Conservation (phyloP, 2,797 vertebrate genomes). For the Pseudopleuronectes americanus region DNA sequence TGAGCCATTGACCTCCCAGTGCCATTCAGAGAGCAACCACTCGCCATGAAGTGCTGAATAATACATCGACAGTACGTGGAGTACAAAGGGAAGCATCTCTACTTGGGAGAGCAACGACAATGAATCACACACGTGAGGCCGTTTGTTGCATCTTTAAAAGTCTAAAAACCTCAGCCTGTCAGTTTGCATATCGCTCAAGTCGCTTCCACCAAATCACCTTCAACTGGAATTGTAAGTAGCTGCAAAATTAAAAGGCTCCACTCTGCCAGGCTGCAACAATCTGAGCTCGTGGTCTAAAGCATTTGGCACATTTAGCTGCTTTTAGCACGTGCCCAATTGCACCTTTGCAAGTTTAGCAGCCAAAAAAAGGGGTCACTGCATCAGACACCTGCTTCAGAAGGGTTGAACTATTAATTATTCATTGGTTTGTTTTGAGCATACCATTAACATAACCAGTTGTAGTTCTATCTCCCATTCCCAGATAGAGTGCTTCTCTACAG, state of each 20-base stretch:
- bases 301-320: too few species aligned
- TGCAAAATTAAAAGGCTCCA: constrained; percentile 2
- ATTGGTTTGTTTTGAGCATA: not conserved
- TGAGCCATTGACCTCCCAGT: constrained; percentile 67
- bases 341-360: too few species aligned
- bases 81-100: constrained; percentile 51
- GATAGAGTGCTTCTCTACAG: too few species aligned
- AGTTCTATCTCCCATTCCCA: not conserved
- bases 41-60: constrained; percentile 60
- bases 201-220: constrained; percentile 8
- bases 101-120: constrained; percentile 31
- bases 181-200: constrained; percentile 27
- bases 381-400: not conserved
- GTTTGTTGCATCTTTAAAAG: constrained; percentile 53
- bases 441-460: not conserved
- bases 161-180: constrained; percentile 35
- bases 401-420: not conserved
- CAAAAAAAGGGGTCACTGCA: not conserved
- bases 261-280: not conserved
- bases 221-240: not conserved
- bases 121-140: constrained; percentile 37
- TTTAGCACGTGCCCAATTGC: too few species aligned
- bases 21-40: constrained; percentile 52
- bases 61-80: constrained; percentile 55
- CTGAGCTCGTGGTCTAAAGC: not conserved